These are phyloP conservation scores for Amphimedon queenslandica DNA, from an alignment of 37 sponge, comb jelly and placozoan genomes.

Conservation along the genomic window DNA sequence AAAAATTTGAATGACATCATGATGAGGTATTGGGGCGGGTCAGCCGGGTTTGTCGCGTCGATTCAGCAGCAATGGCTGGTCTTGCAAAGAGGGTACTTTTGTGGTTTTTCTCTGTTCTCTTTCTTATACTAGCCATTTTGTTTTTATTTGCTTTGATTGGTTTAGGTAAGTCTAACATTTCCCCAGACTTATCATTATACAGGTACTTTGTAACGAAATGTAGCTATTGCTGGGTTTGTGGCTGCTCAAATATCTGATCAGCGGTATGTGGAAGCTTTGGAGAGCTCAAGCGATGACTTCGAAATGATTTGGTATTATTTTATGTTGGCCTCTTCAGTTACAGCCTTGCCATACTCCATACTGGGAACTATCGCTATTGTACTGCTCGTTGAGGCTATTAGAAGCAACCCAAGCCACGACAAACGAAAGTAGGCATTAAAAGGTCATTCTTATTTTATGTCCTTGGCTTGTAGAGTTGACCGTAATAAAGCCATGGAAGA, in stretches of 20 bases:
- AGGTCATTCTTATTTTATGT: too few species aligned
- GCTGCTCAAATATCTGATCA: neutral
- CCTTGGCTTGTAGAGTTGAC: neutral
- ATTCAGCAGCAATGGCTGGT: too few species aligned
- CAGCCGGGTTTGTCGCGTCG: too few species aligned
- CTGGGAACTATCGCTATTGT: neutral
- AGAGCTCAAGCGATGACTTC: neutral
- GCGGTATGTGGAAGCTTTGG: neutral
- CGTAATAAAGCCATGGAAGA: neutral
- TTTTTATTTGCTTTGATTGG: conserved; percentile 1
- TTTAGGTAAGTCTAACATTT: neutral
- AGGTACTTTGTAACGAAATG: too few species aligned
- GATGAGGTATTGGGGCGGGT: too few species aligned
- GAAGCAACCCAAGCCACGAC: too few species aligned
- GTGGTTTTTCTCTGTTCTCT: neutral
- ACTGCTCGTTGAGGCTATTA: neutral
- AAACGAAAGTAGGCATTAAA: neutral
- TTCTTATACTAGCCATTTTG: neutral
- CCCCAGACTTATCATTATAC: too few species aligned
- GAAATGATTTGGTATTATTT: neutral
- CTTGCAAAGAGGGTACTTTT: too few species aligned
- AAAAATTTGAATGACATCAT: too few species aligned
- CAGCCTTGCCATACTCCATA: neutral
- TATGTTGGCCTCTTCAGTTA: neutral
- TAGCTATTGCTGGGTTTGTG: neutral